These are phyloP conservation scores for Anorthoa munda DNA, from an alignment of 2,888 invertebrate species.

Conservation along the genomic window DNA sequence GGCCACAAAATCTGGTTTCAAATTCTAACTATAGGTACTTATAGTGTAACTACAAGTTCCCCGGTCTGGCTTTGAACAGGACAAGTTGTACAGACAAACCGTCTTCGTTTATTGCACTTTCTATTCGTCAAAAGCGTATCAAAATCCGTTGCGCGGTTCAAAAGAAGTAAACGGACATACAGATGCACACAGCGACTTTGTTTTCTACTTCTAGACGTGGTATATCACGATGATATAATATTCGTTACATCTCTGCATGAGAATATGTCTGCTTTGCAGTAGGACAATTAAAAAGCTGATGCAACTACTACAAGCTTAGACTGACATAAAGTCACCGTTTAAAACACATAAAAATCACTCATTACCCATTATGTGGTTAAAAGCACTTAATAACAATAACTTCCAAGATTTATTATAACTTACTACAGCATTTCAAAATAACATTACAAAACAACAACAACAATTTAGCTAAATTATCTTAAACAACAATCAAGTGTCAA, in stretches of 20 bases:
- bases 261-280: neutral
- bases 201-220: too few relatives aligned
- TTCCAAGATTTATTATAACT: constrained; percentile 43
- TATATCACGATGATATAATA: too few relatives aligned
- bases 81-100: too few relatives aligned
- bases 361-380: constrained; percentile 39
- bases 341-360: constrained; percentile 9
- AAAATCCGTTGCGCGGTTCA: too few relatives aligned
- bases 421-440: constrained; percentile 43
- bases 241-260: neutral
- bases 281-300: neutral
- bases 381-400: constrained; percentile 50
- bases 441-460: constrained; percentile 36
- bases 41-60: too few relatives aligned
- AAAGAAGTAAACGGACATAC: too few relatives aligned
- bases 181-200: too few relatives aligned
- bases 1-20: too few relatives aligned
- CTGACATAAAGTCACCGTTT: neutral
- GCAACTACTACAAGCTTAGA: neutral
- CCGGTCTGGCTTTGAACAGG: too few relatives aligned
- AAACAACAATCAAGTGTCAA: constrained; percentile 54
- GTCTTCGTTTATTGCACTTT: too few relatives aligned
- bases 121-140: too few relatives aligned
- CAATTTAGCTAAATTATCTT: constrained; percentile 36
- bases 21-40: too few relatives aligned